Evolutionary conservation across 2,113 vertebrate species (phyloP).

Genomic region (Rhinolophus ferrumequinum): DNA sequence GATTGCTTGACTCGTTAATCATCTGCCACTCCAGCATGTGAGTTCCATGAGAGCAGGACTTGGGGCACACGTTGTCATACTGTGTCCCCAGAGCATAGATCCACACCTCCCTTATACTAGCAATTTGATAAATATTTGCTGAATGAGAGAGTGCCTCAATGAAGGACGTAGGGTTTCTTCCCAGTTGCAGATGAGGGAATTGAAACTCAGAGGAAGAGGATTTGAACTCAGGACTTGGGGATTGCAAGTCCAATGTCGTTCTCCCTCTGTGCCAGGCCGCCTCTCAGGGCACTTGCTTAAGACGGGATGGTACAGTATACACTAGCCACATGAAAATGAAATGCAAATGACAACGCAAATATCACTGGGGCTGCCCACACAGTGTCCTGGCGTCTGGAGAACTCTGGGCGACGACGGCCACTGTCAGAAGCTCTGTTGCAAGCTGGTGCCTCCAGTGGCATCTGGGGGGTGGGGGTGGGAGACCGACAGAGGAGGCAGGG

Average conservation of each 20-base stretch:
- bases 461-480: not conserved
- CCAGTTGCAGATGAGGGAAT: fast-evolving
- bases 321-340: not conserved
- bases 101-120: fast-evolving
- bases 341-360: not conserved
- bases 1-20: not conserved
- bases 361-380: not conserved
- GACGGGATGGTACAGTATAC: not conserved
- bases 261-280: not conserved
- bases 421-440: not conserved
- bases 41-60: no score
- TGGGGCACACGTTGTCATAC: not conserved
- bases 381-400: not conserved
- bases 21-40: not conserved
- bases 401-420: not conserved
- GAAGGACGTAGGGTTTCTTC: not conserved
- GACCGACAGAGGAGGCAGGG: not conserved
- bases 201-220: not conserved
- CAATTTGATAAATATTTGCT: not conserved
- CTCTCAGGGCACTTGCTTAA: not conserved
- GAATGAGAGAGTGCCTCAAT: not conserved
- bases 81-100: no score
- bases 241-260: fast-evolving
- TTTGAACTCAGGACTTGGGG: not conserved
- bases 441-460: not conserved